Base-by-base conservation (phyloP, 92 coral and sea anemone genomes). In the Muricea muricata region DNA sequence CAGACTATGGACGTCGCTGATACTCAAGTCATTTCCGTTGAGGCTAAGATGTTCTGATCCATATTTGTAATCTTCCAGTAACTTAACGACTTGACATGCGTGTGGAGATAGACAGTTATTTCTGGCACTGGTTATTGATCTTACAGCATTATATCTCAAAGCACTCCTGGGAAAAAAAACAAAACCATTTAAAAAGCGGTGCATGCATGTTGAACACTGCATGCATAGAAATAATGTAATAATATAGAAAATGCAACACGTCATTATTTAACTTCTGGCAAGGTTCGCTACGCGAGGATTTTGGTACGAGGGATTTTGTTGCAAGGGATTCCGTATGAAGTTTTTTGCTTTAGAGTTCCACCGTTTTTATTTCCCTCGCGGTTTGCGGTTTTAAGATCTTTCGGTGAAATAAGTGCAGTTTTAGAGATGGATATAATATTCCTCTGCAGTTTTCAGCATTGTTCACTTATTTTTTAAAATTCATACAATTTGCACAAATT, bases 1-100 rank as follows among this genome's bases (percentile, higher is more conserved):
- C 31, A 74, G 25, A 25, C 61, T 48, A 74, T 74, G 80, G 29
- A 74, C 48, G 30, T 74, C 80, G 26, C 80, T 74, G 18, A 74
- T 74, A 47, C 21, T 42, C 28, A 74, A 47, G 61, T 74, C 55
- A 29, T 74, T 0, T 23, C 80, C 80, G 40, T 74, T 46, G 4
- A 74, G 58, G 61, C 80, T 14, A 20, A 74, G 46, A 24, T 74
- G 57, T 15, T 29, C 20, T 41, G 80, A 24, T 17, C 61, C 55
- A 47, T 20, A 42, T 6, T 74, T 74, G 80, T 74, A 74, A 24
- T 48, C 61, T 23, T 74, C 56, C 0, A 74, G 37, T 15, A 74
- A 74, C 24, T 42, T 74, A 32, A 30, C 39, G 29, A 74, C 80
- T 74, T 20, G 34, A 37, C 24, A 21, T 26, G 61, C 58, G 40